phyloP scores from a whole-genome alignment of 2,797 vertebrate species.

The Artibeus lituratus region DNA sequence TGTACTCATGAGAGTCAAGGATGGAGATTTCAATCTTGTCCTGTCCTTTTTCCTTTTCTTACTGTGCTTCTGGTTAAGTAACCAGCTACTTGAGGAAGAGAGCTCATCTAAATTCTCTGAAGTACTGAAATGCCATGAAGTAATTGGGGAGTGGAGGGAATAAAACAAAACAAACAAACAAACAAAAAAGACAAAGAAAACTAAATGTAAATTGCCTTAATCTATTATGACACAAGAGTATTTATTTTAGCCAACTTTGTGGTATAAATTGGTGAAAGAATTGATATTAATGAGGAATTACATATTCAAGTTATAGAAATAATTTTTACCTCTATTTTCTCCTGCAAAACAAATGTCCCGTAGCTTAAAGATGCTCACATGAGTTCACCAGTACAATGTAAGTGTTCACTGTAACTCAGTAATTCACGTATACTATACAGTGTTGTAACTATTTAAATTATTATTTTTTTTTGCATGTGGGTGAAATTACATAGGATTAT shows the following conservation, averaged over 20 bases:
- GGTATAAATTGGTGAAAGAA: constrained; percentile 34
- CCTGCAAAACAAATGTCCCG: constrained; percentile 32
- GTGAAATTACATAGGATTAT: background rate
- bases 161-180: constrained; percentile 68
- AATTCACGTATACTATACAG: background rate
- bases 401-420: constrained; percentile 4
- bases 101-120: constrained; percentile 81
- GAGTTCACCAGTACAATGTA: background rate
- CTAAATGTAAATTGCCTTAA: constrained; percentile 63
- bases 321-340: constrained; percentile 52
- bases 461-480: background rate
- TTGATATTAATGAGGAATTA: background rate
- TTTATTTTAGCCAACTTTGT: constrained; percentile 52
- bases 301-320: constrained; percentile 40
- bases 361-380: background rate
- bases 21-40: constrained; percentile 78
- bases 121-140: constrained; percentile 79
- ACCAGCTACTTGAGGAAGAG: constrained; percentile 77
- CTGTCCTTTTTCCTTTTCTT: constrained; percentile 86
- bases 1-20: constrained; percentile 80
- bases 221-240: constrained; percentile 46
- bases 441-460: background rate
- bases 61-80: constrained; percentile 81
- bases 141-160: background rate
- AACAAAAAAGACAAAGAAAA: constrained; percentile 68